Conservation (phyloP, 2,113 vertebrate genomes). For the Ptilorrhoa leucosticta region DNA sequence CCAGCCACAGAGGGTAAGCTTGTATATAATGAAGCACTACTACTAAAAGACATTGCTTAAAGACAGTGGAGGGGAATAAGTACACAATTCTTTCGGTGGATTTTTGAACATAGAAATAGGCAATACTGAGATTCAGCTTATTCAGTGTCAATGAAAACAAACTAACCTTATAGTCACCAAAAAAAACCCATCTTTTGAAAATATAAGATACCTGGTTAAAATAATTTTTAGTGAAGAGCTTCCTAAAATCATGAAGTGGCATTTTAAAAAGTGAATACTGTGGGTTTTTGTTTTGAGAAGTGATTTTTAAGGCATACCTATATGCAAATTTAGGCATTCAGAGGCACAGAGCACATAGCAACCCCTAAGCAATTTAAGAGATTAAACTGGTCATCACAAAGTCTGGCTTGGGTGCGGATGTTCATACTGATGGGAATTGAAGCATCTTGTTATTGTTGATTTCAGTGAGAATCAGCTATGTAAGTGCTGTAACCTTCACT, state of each 20-base stretch:
- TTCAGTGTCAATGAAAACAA: not conserved
- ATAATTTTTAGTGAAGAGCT: not conserved
- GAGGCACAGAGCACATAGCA: not conserved
- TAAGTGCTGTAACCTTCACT: not conserved
- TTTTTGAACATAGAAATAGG: not conserved
- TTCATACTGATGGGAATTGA: not conserved
- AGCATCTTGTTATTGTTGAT: not conserved
- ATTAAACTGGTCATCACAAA: not conserved
- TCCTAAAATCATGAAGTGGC: not conserved
- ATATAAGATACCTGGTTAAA: not conserved
- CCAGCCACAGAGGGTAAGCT: not conserved
- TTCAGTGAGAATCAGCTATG: not conserved
- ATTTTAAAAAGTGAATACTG: not conserved
- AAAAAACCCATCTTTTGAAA: not conserved
- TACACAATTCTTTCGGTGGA: not conserved
- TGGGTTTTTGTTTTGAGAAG: not conserved
- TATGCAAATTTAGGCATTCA: not conserved
- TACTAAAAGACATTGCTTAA: not conserved
- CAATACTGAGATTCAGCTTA: not conserved
- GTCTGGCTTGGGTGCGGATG: not conserved
- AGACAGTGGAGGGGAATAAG: not conserved
- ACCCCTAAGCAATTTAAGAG: not conserved
- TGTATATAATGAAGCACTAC: not conserved
- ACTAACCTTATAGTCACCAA: not conserved
- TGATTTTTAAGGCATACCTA: not conserved